Evolutionary conservation across 1,140 invertebrate species (phyloP).

Genomic region (Thrips palmi): DNA sequence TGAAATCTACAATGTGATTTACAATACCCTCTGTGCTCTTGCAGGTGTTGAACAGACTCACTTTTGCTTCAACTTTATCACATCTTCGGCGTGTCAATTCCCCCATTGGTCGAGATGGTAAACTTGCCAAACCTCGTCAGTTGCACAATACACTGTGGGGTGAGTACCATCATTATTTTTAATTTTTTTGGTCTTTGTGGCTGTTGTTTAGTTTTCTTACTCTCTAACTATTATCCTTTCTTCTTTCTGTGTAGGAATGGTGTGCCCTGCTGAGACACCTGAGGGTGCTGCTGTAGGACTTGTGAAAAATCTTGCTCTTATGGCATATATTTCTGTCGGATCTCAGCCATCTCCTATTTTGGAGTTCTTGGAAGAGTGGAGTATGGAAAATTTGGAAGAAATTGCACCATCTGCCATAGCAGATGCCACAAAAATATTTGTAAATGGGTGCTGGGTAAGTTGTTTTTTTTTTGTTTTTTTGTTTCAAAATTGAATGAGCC

Average conservation of each 20-base stretch:
- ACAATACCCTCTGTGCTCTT: background rate
- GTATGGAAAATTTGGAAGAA: slow-evolving; percentile 99
- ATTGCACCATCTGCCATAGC: slow-evolving; percentile 89
- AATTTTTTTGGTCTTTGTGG: background rate
- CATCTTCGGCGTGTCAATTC: slow-evolving; percentile 95
- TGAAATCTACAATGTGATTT: slow-evolving; percentile 4
- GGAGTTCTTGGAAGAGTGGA: slow-evolving; percentile 99
- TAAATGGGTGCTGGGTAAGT: slow-evolving; percentile 92
- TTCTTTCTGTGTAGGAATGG: slow-evolving; percentile 44
- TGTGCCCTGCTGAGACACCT: slow-evolving; percentile 97
- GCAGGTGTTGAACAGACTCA: slow-evolving; percentile 87
- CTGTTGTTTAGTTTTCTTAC: background rate
- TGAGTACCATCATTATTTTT: slow-evolving; percentile 15
- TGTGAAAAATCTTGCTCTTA: slow-evolving; percentile 94
- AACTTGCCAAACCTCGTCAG: slow-evolving; percentile 93
- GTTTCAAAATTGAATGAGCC: slow-evolving; percentile 2
- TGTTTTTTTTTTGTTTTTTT: slow-evolving; percentile 1
- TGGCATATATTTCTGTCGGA: slow-evolving; percentile 99
- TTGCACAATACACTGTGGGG: slow-evolving; percentile 98
- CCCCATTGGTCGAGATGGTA: slow-evolving; percentile 95
- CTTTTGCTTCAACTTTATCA: slow-evolving; percentile 93
- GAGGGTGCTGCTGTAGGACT: slow-evolving; percentile 82
- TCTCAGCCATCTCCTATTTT: slow-evolving; percentile 95
- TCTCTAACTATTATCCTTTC: background rate
- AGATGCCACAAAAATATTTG: slow-evolving; percentile 97